phyloP scores from a whole-genome alignment of 1,140 invertebrate species.

The Laupala kohalensis region DNA sequence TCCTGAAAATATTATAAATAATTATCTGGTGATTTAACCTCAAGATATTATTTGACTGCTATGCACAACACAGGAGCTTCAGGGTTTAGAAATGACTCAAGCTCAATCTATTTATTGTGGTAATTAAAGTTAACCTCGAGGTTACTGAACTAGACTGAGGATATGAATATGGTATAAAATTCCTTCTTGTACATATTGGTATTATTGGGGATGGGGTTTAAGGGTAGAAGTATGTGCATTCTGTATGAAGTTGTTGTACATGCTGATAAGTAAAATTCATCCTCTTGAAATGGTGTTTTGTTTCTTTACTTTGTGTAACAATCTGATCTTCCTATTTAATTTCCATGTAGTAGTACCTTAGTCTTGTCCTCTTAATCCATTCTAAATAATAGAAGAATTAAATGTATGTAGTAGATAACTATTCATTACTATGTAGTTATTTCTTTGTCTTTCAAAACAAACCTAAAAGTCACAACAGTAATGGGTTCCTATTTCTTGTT shows the following conservation, averaged over 20 bases:
- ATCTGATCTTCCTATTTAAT: too few species aligned
- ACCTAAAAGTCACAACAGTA: too few species aligned
- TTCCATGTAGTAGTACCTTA: too few species aligned
- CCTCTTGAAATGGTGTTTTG: too few species aligned
- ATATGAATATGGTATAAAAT: neutral
- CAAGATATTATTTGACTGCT: neutral
- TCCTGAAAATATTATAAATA: neutral
- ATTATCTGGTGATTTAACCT: neutral
- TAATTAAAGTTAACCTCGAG: neutral
- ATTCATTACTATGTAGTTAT: too few species aligned
- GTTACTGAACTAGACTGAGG: neutral
- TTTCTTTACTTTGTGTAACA: too few species aligned
- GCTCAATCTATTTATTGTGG: neutral
- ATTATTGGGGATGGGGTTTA: neutral
- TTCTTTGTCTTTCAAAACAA: too few species aligned
- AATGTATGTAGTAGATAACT: too few species aligned
- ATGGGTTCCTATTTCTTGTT: too few species aligned
- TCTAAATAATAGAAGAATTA: too few species aligned
- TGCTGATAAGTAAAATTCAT: neutral
- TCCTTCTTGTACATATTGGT: neutral
- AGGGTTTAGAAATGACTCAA: neutral
- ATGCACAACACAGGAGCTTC: neutral
- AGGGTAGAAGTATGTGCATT: neutral
- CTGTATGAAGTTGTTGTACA: neutral
- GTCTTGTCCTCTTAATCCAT: too few species aligned